Evolutionary conservation across 2,113 vertebrate species (phyloP).

Genomic region (Arvicanthis niloticus): DNA sequence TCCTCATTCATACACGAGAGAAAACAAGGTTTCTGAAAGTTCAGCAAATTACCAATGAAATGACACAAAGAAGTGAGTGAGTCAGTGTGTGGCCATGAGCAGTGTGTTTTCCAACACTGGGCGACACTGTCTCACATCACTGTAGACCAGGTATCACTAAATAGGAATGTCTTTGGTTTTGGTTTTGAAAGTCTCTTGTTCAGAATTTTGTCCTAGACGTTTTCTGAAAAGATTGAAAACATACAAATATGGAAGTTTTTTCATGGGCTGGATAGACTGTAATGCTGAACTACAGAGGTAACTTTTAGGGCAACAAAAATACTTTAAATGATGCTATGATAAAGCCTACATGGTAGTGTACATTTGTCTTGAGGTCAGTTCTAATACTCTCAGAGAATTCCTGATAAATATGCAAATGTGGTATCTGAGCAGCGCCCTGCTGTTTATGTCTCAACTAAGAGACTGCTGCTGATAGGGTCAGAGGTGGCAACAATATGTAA

Average conservation of each 20-base stretch:
- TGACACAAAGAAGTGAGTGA: neutral
- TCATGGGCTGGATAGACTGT: neutral
- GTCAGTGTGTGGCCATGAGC: neutral
- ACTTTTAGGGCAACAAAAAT: neutral
- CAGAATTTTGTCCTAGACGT: neutral
- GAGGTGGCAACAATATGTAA: neutral
- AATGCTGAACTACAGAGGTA: neutral
- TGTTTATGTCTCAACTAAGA: neutral
- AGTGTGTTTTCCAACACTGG: neutral
- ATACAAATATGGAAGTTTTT: neutral
- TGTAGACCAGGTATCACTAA: neutral
- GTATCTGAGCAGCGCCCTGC: neutral
- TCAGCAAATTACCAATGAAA: neutral
- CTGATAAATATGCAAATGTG: neutral
- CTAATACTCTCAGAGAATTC: neutral
- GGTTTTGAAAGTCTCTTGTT: neutral
- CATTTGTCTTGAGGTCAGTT: neutral
- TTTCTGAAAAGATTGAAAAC: neutral
- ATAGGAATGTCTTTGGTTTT: neutral
- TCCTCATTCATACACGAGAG: neutral
- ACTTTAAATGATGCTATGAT: neutral
- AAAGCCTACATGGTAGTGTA: neutral
- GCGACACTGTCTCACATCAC: no score
- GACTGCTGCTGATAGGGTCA: neutral
- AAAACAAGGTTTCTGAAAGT: neutral